Conservation (phyloP, 1,140 invertebrate species). For the Meloidogyne hapla region DNA sequence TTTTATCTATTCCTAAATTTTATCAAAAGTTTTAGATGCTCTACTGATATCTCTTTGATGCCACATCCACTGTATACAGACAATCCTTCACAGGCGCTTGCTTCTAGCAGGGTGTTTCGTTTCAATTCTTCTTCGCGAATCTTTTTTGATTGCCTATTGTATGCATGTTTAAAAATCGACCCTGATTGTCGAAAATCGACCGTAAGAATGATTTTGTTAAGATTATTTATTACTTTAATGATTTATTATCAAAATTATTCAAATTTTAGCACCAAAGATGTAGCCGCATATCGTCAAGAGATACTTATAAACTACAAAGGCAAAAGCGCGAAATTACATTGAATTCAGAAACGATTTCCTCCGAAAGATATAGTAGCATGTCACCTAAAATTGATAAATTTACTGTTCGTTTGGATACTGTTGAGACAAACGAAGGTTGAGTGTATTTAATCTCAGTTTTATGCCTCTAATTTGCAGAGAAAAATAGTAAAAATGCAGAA, state of each 20-base stretch:
- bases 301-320: neutral
- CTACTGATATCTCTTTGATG: conserved; percentile 39
- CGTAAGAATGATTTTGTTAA: neutral
- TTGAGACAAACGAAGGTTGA: conserved; percentile 6
- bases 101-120: conserved; percentile 44
- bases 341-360: neutral
- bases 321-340: conserved; percentile 2
- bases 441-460: neutral
- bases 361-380: neutral
- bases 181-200: conserved; percentile 27
- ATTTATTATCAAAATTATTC: neutral
- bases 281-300: neutral
- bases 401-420: conserved; percentile 9
- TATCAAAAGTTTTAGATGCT: conserved; percentile 33
- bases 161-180: conserved; percentile 51
- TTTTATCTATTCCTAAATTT: neutral
- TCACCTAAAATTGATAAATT: neutral
- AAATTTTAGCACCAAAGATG: neutral
- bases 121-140: conserved; percentile 42
- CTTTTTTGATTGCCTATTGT: conserved; percentile 49
- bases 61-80: conserved; percentile 41
- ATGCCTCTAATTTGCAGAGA: neutral
- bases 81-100: conserved; percentile 36
- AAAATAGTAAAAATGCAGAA: neutral
- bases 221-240: neutral